phyloP scores from a whole-genome alignment of 1,140 invertebrate genomes.

The Anagrus nilaparvatae region DNA sequence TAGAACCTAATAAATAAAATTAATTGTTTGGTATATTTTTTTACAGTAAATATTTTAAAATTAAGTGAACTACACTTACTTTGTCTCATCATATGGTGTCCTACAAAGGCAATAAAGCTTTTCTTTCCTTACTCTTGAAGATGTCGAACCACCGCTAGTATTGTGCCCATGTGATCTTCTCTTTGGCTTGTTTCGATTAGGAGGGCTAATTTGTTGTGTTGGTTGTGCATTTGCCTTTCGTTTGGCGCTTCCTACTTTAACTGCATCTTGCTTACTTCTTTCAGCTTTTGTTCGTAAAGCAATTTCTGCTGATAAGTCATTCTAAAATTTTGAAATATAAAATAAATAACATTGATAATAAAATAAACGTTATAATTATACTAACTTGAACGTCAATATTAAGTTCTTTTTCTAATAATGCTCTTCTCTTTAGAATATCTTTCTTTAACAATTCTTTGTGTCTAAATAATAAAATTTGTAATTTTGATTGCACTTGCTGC shows the following conservation, averaged over 20 bases:
- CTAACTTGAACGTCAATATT: constrained; percentile 78
- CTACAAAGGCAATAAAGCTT: constrained; percentile 89
- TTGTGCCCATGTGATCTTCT: constrained; percentile 27
- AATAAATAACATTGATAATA: constrained; percentile 1
- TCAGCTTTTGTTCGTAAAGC: constrained; percentile 57
- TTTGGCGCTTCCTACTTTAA: constrained; percentile 47
- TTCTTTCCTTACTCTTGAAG: constrained; percentile 53
- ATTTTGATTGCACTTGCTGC: constrained; percentile 46
- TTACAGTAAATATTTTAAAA: constrained; percentile 5
- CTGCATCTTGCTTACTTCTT: constrained; percentile 60
- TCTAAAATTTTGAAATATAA: constrained; percentile 37
- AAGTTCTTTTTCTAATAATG: constrained; percentile 81
- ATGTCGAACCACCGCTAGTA: constrained; percentile 25
- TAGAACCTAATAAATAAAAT: constrained; percentile 64
- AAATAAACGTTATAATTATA: background rate
- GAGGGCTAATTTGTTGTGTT: constrained; percentile 39
- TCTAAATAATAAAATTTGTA: constrained; percentile 59
- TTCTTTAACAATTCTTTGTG: constrained; percentile 90
- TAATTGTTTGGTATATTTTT: background rate
- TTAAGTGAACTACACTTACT: constrained; percentile 43
- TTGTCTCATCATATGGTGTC: constrained; percentile 89
- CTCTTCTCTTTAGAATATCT: constrained; percentile 84
- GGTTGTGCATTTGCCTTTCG: constrained; percentile 45
- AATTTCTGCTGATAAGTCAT: constrained; percentile 59
- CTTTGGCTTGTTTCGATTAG: constrained; percentile 33